Evolutionary conservation across 2,888 invertebrate genomes (phyloP).

Genomic region (Hydraecia micacea): DNA sequence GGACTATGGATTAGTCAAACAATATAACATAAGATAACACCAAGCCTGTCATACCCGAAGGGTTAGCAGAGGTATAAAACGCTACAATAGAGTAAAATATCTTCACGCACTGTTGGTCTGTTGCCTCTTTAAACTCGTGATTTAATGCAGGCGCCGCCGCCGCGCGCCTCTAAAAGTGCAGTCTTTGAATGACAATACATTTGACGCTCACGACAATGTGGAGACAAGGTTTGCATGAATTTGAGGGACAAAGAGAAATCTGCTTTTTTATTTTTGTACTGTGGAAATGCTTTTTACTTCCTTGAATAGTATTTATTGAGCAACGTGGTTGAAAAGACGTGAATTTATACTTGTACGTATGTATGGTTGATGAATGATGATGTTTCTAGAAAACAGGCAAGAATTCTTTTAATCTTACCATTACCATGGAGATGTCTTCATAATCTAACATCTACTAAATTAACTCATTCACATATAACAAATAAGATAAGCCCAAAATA

Average conservation of each 20-base stretch:
- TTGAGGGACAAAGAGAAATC: constrained; percentile 34
- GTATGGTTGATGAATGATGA: background rate
- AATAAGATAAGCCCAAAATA: background rate
- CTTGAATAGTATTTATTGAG: background rate
- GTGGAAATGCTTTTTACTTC: background rate
- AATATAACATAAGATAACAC: background rate
- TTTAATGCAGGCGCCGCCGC: constrained; percentile 49
- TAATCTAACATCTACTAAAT: background rate
- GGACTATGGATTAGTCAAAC: background rate
- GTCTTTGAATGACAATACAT: constrained; percentile 38
- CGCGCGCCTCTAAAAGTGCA: constrained; percentile 22
- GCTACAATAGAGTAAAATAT: constrained; percentile 7
- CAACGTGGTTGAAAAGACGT: background rate
- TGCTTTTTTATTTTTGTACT: background rate
- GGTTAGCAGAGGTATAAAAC: background rate
- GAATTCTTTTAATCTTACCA: background rate
- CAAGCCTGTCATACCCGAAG: background rate
- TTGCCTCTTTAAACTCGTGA: constrained; percentile 11
- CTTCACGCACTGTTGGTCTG: constrained; percentile 2
- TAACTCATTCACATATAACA: background rate
- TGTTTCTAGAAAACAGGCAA: background rate
- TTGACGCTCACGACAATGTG: constrained; percentile 21
- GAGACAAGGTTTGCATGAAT: constrained; percentile 26
- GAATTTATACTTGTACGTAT: background rate
- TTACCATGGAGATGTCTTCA: background rate